phyloP scores from a whole-genome alignment of 2,797 vertebrate species.

The Cetoscarus ocellatus region DNA sequence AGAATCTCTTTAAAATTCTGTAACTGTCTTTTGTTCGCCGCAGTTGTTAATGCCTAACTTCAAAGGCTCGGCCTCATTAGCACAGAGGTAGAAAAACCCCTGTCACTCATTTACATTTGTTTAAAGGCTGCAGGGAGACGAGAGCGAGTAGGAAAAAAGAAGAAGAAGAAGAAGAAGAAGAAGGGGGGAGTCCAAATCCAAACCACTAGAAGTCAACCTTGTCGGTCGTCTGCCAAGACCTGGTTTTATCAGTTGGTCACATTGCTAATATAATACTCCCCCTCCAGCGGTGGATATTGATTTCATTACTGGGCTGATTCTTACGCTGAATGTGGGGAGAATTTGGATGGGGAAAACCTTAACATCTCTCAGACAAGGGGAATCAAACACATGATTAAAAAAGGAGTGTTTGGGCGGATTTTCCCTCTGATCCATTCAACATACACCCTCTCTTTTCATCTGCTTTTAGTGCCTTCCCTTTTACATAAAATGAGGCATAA shows the following conservation, averaged over 20 bases:
- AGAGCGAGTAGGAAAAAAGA: constrained; percentile 20
- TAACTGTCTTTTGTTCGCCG: constrained; percentile 89
- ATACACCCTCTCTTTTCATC: constrained; percentile 49
- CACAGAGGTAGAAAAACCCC: constrained; percentile 88
- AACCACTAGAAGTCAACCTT: constrained; percentile 84
- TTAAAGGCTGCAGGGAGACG: constrained; percentile 81
- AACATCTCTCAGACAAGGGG: constrained; percentile 5
- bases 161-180: constrained; percentile 6
- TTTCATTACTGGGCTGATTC: constrained; percentile 64
- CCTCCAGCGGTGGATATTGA: constrained; percentile 73
- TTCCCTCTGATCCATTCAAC: constrained; percentile 26
- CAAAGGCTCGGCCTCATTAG: constrained; percentile 89
- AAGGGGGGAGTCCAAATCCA: constrained; percentile 77
- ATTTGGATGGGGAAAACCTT: constrained; percentile 46
- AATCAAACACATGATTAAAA: constrained; percentile 44
- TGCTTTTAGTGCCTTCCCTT: constrained; percentile 27
- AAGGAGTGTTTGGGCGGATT: constrained; percentile 23
- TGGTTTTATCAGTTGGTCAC: constrained; percentile 78
- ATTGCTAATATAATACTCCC: constrained; percentile 68
- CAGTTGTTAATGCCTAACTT: constrained; percentile 88
- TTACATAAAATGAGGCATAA: constrained; percentile 70
- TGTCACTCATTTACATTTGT: constrained; percentile 88
- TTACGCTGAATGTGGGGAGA: constrained; percentile 52
- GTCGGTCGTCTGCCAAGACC: constrained; percentile 75
- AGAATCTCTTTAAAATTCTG: constrained; percentile 88